phyloP scores from a whole-genome alignment of 2,888 invertebrate genomes.

The Ypsolopha sequella region DNA sequence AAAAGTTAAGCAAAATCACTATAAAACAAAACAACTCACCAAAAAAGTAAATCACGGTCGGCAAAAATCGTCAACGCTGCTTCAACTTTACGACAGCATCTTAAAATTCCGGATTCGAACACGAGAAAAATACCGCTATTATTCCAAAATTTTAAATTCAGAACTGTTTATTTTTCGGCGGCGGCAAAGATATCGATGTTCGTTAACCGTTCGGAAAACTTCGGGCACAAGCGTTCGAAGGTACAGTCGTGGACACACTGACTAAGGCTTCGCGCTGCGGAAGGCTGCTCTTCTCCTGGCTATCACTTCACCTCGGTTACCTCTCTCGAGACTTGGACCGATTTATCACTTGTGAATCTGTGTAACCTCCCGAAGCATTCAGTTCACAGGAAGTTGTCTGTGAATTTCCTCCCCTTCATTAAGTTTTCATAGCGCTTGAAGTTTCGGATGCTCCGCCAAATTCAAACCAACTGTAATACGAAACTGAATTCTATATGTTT shows the following conservation, averaged over 20 bases:
- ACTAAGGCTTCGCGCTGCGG: slow-evolving; percentile 28
- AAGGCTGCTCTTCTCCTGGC: slow-evolving; percentile 34
- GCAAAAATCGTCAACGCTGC: slow-evolving; percentile 19
- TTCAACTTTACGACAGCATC: slow-evolving; percentile 24
- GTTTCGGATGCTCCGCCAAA: background rate
- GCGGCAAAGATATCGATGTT: slow-evolving; percentile 17
- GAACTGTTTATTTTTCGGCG: slow-evolving; percentile 17
- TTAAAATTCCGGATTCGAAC: slow-evolving; percentile 19
- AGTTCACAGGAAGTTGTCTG: background rate
- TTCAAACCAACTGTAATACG: too few relatives aligned
- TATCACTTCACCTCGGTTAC: slow-evolving; percentile 57
- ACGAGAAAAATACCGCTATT: slow-evolving; percentile 13
- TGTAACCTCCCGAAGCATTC: background rate
- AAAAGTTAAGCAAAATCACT: too few relatives aligned
- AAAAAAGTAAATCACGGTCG: slow-evolving; percentile 13
- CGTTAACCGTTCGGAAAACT: slow-evolving; percentile 12
- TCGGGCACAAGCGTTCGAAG: slow-evolving; percentile 41
- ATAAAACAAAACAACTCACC: slow-evolving; percentile 25
- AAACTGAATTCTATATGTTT: too few relatives aligned
- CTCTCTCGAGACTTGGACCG: slow-evolving; percentile 40
- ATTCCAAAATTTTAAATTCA: slow-evolving; percentile 15
- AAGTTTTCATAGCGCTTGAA: background rate
- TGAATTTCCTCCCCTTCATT: background rate
- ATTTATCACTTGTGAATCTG: slow-evolving; percentile 4
- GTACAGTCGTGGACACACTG: slow-evolving; percentile 56